Evolutionary conservation across 2,113 vertebrate genomes (phyloP).

Genomic region (Amblyopsis rosae): DNA sequence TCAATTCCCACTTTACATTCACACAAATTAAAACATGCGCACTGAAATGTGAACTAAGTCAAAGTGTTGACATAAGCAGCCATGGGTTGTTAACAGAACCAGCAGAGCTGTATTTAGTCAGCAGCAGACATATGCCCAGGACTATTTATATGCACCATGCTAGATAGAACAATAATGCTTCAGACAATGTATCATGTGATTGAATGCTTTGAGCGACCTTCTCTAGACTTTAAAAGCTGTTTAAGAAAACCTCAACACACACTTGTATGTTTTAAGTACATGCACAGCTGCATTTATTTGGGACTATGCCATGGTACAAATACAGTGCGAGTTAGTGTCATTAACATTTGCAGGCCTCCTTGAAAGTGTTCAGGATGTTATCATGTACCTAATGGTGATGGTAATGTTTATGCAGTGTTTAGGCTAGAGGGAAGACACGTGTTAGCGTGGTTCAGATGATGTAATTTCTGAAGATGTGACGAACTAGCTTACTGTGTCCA

Average conservation of each 20-base stretch:
- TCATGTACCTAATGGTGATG: slow-evolving; percentile 35
- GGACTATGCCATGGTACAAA: neutral
- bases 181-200: neutral
- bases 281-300: too few species aligned
- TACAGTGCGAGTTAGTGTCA: neutral
- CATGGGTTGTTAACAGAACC: slow-evolving; percentile 9
- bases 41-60: slow-evolving; percentile 12
- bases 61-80: slow-evolving; percentile 19
- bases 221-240: too few species aligned
- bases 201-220: too few species aligned
- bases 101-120: slow-evolving; percentile 3
- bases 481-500: slow-evolving; percentile 40
- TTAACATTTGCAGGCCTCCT: neutral
- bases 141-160: neutral
- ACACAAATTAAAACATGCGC: neutral
- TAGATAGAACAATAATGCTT: slow-evolving; percentile 1
- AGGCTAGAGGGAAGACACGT: slow-evolving; percentile 32
- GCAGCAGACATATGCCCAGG: neutral
- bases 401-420: slow-evolving; percentile 56
- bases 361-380: neutral
- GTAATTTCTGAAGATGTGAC: slow-evolving; percentile 50
- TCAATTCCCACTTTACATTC: slow-evolving; percentile 9
- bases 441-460: slow-evolving; percentile 47
- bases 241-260: too few species aligned
- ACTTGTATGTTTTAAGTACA: too few species aligned